Evolutionary conservation across 1,140 invertebrate species (phyloP).

Genomic region (Ceratitis capitata): DNA sequence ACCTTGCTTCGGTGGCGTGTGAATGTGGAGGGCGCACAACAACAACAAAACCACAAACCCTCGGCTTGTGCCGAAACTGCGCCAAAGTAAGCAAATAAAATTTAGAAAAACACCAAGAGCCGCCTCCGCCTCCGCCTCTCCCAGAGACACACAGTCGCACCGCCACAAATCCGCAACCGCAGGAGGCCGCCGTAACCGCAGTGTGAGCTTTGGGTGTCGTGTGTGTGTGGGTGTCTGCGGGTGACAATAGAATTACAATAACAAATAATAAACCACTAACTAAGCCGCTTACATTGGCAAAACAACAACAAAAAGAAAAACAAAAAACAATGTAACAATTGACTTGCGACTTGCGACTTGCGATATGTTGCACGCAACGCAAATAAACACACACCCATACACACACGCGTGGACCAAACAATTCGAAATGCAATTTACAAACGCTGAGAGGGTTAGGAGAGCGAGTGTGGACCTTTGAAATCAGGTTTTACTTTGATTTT

Average conservation of each 20-base stretch:
- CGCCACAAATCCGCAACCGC: background rate
- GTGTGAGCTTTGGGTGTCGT: no score
- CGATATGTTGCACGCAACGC: background rate
- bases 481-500: background rate
- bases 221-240: no score
- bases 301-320: background rate
- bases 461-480: background rate
- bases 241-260: constrained; percentile 3
- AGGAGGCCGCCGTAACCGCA: background rate
- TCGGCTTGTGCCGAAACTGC: background rate
- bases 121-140: no score
- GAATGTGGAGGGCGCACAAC: no score
- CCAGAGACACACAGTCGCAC: background rate
- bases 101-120: background rate
- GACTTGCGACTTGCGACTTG: background rate
- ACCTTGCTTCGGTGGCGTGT: background rate
- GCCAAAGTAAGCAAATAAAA: constrained; percentile 11
- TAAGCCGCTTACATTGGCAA: background rate
- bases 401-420: background rate
- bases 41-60: background rate
- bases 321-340: constrained; percentile 5
- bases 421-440: no score
- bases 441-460: background rate
- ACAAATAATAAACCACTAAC: background rate
- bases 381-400: background rate